Base-by-base conservation (phyloP, 2,113 vertebrate species). In the Bombycilla garrulus region DNA sequence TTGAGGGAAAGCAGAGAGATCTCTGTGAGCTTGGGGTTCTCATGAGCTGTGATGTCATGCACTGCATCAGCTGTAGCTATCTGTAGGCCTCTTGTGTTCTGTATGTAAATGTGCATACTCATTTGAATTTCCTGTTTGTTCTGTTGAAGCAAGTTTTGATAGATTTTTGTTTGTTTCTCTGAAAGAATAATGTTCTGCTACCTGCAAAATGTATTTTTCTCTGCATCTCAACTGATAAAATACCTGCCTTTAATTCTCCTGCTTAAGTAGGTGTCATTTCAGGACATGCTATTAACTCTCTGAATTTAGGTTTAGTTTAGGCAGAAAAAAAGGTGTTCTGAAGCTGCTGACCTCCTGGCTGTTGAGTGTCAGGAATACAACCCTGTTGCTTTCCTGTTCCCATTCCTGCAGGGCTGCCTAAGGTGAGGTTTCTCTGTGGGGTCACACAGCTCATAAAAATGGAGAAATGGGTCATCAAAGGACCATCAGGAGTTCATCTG, bases 401-500 rank as follows among this genome's bases (percentile, higher is more conserved):
- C 33, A 23, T 57, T 77, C 23, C 26, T 69, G 26, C 89, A 95
- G 99, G 98, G n/a, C 97, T 99, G 21, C 99, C 99, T 26, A 97
- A 94, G 3, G 99, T 99, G 29, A 98, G 97, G 15, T 99, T 99
- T 97, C 98, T 99, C 58, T 99, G 99, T 6, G 99, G 99, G 1
- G 95, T 98, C 78, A 99, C 98, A 0, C 98, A 99, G 91, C 95
- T 98, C 82, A 97, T 99, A 94, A 99, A 97, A 67, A 95, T 94
- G 6, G 99, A 99, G 96, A 98, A 98, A 80, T 99, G 99, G 99
- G 93, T 98, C 4, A 98, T 99, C 48, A 99, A 99, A 92, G 98
- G 98, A 3, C 93, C 96, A 1, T 98, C 98, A 33, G 99, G 99
- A 50, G 82, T 98, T 81, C 97, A 98, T 70, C 93, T 99, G 90